Evolutionary conservation across 2,888 invertebrate species (phyloP), one percentile per base, ranked within the genome.

Genomic region (Dinocampus coccinellae): DNA sequence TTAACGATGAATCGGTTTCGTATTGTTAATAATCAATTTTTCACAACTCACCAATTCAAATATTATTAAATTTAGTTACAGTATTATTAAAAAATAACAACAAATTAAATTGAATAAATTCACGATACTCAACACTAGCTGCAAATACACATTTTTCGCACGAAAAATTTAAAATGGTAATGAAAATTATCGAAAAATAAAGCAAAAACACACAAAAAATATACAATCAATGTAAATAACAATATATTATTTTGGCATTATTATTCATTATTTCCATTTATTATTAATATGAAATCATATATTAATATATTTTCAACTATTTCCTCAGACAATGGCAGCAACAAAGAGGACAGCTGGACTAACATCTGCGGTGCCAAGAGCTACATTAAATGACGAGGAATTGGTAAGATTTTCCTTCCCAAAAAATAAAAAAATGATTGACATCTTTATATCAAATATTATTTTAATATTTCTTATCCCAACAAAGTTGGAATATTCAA

Each of bases 341-440:
- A 97, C 98, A 75, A 98, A 99, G 88, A 92, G 99, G 84, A 98
- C 98, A 74, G 71, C 71, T 20, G 98, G 98, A 77, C 91, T 99
- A 82, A 97, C 98, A 70, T 98, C 98, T 62, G 98, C 98, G 36
- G 97, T 98, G 29, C 98, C 98, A 66, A 91, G 98, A 80, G 97
- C 99, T 57, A 99, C 99, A 0, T 91, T 99, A 69, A 99, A 99
- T 86, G 99, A 99, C 89, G 99, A 99, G 89, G 99, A 99, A 90
- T 89, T 99, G 95, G 99, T 99, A 91, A 92, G 95, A 73, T 26
- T 58, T 57, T 20, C 0, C 22, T 20, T n/a, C 20, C 9, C 39
- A 57, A 26, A 57, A 13, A 24, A 4, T 47, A 47, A 42, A 16
- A 7, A 6, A 47, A 47, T 0, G 9, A 16, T 47, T n/a, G n/a